These are phyloP conservation scores for Anthrax anthrax DNA, from an alignment of 2,888 invertebrate genomes.

Conservation along the genomic window DNA sequence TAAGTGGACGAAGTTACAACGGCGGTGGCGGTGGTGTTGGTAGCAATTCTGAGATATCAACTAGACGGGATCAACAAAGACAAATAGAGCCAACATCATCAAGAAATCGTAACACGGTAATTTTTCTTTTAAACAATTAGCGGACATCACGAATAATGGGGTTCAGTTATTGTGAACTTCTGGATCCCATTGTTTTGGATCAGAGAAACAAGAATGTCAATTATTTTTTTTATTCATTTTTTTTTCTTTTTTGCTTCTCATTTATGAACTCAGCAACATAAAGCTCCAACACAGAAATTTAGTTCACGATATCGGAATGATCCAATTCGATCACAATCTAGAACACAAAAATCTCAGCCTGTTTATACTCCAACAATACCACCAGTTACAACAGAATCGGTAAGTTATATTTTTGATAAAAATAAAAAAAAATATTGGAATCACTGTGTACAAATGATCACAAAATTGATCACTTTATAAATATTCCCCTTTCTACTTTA, in stretches of 20 bases:
- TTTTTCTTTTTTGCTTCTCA: too few relatives aligned
- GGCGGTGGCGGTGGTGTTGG: neutral
- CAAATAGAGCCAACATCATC: neutral
- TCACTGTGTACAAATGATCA: too few relatives aligned
- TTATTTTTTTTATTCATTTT: too few relatives aligned
- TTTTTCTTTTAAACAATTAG: neutral
- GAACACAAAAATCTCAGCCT: constrained; percentile 11
- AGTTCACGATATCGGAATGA: constrained; percentile 18
- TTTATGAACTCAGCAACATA: neutral
- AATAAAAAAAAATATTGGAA: too few relatives aligned
- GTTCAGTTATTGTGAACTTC: too few relatives aligned
- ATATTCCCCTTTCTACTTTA: too few relatives aligned
- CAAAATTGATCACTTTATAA: too few relatives aligned
- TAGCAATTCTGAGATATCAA: neutral
- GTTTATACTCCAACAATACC: constrained; percentile 19
- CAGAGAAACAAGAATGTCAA: too few relatives aligned
- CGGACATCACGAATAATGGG: too few relatives aligned
- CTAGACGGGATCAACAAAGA: neutral
- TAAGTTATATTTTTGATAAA: too few relatives aligned
- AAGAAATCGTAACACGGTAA: constrained; percentile 5
- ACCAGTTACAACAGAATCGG: constrained; percentile 17
- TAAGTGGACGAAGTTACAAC: constrained; percentile 1
- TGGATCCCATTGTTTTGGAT: too few relatives aligned
- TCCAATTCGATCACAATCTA: constrained; percentile 10
- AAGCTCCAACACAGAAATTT: constrained; percentile 10